A percentile compares a stretch with the other conserved stretches of the same genome.
phyloP scores from a whole-genome alignment of 2,888 invertebrate species.

The Protonemura montana region DNA sequence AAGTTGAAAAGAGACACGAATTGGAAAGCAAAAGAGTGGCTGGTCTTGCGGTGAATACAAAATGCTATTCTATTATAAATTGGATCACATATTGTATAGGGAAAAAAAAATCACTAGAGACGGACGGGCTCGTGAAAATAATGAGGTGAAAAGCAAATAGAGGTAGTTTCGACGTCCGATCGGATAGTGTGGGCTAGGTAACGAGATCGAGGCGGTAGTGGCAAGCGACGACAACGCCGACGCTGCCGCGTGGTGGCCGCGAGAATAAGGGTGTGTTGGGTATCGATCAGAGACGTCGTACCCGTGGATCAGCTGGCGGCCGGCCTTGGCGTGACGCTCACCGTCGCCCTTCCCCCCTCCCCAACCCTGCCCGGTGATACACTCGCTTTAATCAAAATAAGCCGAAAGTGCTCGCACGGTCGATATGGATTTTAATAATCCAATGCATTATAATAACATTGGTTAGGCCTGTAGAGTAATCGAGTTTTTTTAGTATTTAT shows the following conservation, averaged over 20 bases:
- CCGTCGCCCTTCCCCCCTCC: neutral
- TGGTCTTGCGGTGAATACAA: neutral
- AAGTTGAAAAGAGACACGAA: neutral
- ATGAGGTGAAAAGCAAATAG: neutral
- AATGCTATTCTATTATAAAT: neutral
- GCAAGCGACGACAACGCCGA: neutral
- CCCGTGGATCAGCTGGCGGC: conserved; percentile 26
- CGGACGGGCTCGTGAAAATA: neutral
- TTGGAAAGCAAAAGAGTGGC: neutral
- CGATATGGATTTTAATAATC: conserved; percentile 23
- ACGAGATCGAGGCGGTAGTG: neutral
- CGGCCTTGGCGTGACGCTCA: conserved; percentile 33
- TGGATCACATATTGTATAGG: neutral
- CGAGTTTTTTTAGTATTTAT: neutral
- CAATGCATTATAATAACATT: neutral
- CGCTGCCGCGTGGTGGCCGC: neutral
- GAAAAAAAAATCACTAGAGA: neutral
- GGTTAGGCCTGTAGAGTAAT: neutral
- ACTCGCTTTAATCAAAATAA: conserved; percentile 29
- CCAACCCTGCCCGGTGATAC: neutral
- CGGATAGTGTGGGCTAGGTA: neutral
- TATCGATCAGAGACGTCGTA: conserved; percentile 28
- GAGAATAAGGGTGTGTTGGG: conserved; percentile 24
- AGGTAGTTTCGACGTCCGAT: neutral
- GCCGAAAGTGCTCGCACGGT: neutral